phyloP scores from a whole-genome alignment of 2,113 vertebrate genomes.

The Pygoscelis antarcticus region DNA sequence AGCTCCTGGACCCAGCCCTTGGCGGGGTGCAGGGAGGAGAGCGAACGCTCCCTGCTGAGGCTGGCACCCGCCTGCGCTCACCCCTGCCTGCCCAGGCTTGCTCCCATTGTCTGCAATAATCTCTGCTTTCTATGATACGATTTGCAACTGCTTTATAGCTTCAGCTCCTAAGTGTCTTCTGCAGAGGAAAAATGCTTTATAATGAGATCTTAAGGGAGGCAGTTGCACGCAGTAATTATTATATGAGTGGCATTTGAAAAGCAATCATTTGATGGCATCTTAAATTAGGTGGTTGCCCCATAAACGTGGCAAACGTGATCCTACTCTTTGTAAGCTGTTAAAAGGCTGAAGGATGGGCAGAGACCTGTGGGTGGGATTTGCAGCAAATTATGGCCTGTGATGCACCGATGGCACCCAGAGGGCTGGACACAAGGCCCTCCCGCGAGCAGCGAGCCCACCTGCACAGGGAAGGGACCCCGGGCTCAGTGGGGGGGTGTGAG shows the following conservation, averaged over 20 bases:
- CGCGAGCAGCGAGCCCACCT: not conserved
- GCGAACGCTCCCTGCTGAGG: not conserved
- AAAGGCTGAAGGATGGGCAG: not conserved
- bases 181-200: not conserved
- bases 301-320: not conserved
- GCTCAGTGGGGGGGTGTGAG: not conserved
- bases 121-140: not conserved
- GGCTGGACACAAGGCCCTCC: not conserved
- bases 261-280: not conserved
- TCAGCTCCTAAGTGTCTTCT: not conserved
- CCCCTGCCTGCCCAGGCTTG: not conserved
- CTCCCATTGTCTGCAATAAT: not conserved
- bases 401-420: fast-evolving
- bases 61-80: not conserved
- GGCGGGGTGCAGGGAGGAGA: not conserved
- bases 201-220: conserved; percentile 8
- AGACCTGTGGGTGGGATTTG: not conserved
- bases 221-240: not conserved
- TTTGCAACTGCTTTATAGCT: not conserved
- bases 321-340: not conserved
- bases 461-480: not conserved
- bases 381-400: not conserved
- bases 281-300: not conserved
- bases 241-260: not conserved
- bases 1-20: not conserved